Evolutionary conservation across 2,113 vertebrate species (phyloP), one percentile per base, ranked within the genome.

Genomic region (Plecturocebus donacophilus): DNA sequence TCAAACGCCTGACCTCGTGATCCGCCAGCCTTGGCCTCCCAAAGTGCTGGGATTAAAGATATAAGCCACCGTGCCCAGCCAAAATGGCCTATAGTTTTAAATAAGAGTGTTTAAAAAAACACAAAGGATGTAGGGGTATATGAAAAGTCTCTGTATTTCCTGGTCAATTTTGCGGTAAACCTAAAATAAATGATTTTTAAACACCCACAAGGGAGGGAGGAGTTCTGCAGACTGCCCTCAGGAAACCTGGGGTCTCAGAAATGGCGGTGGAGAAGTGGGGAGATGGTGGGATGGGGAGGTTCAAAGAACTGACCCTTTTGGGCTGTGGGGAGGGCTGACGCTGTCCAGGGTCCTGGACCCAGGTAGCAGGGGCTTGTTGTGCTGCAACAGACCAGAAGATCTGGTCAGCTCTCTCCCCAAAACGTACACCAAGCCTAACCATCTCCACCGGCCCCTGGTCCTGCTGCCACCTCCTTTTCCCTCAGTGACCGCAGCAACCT

Each of bases 301-400:
- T 47, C 8, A 1, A 45, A 6, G 52, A 80, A 11, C 25, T 4
- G 3, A 9, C 8, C 38, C 20, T 77, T 2, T 0, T 0, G 8
- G 38, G 42, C 5, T 32, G 6, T 14, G 40, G 71, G 40, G 5
- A 23, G 23, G 2, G 0, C 2, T 1, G 6, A 58, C 16, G 35
- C 94, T 97, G 90, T 98, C 95, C 96, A 20, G 23, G 80, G 90
- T 97, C 4, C 97, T 97, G 92, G 35, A 45, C 4, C 0, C 3
- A 32, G 8, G 13, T 3, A 42, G 3, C 8, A 0, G 12, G 0
- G 11, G 38, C 45, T 66, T 11, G 11, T 21, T 40, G 71, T 3
- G 9, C 9, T 8, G 75, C 58, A n/a, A 9, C 17, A 2, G 11
- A 56, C 6, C 12, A 8, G 81, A 38, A 17, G 76, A 64, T 80